Evolutionary conservation across 1,140 invertebrate species (phyloP).

Genomic region (Antheraea pernyi): DNA sequence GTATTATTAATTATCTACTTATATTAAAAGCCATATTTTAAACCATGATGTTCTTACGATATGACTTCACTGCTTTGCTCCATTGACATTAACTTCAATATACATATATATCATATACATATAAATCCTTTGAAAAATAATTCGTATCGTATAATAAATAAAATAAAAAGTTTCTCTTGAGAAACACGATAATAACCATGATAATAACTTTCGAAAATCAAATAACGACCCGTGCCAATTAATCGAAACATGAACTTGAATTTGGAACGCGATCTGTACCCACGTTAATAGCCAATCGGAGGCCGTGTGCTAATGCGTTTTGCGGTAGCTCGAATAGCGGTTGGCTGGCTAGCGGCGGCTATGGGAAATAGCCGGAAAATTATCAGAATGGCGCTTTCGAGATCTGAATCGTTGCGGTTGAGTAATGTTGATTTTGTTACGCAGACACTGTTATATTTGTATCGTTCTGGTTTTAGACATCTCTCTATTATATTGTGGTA

Average conservation of each 20-base stretch:
- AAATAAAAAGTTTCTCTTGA: constrained; percentile 3
- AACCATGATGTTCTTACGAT: too few species aligned
- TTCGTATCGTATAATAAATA: too few species aligned
- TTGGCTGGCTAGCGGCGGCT: constrained; percentile 7
- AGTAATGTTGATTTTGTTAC: neutral
- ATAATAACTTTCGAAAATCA: constrained; percentile 12
- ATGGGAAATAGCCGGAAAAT: constrained; percentile 29
- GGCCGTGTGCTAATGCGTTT: constrained; percentile 29
- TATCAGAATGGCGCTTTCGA: constrained; percentile 10
- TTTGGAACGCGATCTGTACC: constrained; percentile 8
- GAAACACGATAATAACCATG: neutral
- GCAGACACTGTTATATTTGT: neutral
- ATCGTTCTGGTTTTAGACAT: neutral
- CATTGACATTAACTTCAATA: too few species aligned
- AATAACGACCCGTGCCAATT: constrained; percentile 13
- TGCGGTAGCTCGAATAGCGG: constrained; percentile 20
- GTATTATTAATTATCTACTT: too few species aligned
- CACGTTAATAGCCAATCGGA: constrained; percentile 27
- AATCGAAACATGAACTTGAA: constrained; percentile 18
- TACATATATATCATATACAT: too few species aligned
- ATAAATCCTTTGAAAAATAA: too few species aligned
- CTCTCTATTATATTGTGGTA: too few species aligned
- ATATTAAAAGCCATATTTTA: too few species aligned
- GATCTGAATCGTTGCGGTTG: constrained; percentile 3
- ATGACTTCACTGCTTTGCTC: too few species aligned